These are phyloP conservation scores for Malacoraja senta DNA, from an alignment of 2,797 vertebrate species.

Conservation along the genomic window DNA sequence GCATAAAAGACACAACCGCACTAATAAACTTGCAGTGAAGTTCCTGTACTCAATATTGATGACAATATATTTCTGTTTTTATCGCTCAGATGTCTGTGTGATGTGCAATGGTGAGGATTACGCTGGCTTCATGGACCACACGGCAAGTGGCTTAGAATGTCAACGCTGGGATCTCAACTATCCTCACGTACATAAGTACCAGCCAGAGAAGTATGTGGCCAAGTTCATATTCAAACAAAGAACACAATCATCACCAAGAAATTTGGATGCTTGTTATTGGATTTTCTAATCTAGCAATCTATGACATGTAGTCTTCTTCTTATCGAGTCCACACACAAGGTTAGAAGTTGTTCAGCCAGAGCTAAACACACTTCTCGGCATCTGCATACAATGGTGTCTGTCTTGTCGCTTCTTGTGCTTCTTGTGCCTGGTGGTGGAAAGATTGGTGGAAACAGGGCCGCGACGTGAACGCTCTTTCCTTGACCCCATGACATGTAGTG, in stretches of 20 bases:
- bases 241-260: neutral
- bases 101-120: slow-evolving; percentile 91
- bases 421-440: no score
- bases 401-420: no score
- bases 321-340: no score
- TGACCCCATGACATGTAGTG: neutral
- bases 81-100: slow-evolving; percentile 68
- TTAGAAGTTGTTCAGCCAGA: no score
- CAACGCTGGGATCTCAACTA: slow-evolving; percentile 92
- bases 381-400: no score
- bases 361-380: no score
- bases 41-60: neutral
- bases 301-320: neutral
- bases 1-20: neutral
- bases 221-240: slow-evolving; percentile 3
- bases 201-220: slow-evolving; percentile 74
- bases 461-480: no score
- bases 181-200: slow-evolving; percentile 83
- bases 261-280: neutral
- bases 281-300: neutral
- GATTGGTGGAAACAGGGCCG: no score
- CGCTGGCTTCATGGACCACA: slow-evolving; percentile 76
- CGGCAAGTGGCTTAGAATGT: slow-evolving; percentile 74
- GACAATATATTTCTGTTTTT: neutral
- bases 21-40: neutral